A percentile compares a stretch with the other conserved stretches of the same genome.
These are phyloP conservation scores for Mythimna lalbum DNA, from an alignment of 2,888 invertebrate genomes.

Conservation along the genomic window DNA sequence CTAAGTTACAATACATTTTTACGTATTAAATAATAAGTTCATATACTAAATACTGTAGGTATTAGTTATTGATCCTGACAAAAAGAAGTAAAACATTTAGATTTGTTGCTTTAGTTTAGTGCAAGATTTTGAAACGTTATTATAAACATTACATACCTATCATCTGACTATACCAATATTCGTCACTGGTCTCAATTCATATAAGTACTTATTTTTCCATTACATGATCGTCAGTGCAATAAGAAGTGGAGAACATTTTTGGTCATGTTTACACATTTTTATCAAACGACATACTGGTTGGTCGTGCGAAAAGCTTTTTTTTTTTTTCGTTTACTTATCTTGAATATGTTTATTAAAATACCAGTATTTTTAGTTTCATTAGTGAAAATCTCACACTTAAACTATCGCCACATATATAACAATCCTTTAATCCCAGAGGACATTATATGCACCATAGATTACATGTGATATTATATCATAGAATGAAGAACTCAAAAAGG, in stretches of 20 bases:
- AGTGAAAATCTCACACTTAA: constrained; percentile 47
- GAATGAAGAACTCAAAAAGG: constrained; percentile 52
- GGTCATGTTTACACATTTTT: background rate
- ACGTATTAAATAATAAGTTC: constrained; percentile 67
- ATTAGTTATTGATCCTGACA: constrained; percentile 72
- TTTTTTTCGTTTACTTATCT: constrained; percentile 4
- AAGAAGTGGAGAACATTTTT: background rate
- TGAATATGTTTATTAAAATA: constrained; percentile 18
- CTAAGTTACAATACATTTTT: constrained; percentile 66
- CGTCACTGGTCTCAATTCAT: background rate
- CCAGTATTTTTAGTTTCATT: constrained; percentile 11
- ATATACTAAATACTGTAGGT: constrained; percentile 66
- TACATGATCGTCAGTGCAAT: constrained; percentile 7
- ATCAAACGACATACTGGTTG: constrained; percentile 3
- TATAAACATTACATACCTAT: constrained; percentile 17
- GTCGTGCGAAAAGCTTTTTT: constrained; percentile 1
- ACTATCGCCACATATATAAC: constrained; percentile 66
- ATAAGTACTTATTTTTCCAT: background rate
- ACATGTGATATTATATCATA: constrained; percentile 71
- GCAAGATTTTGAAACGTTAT: constrained; percentile 35
- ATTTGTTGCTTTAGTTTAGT: constrained; percentile 61
- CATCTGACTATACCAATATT: background rate
- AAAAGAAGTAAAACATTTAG: constrained; percentile 69
- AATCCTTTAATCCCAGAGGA: constrained; percentile 78
- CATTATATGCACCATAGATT: constrained; percentile 83